Conservation (phyloP, 2,113 vertebrate species). For the Lepus europaeus region DNA sequence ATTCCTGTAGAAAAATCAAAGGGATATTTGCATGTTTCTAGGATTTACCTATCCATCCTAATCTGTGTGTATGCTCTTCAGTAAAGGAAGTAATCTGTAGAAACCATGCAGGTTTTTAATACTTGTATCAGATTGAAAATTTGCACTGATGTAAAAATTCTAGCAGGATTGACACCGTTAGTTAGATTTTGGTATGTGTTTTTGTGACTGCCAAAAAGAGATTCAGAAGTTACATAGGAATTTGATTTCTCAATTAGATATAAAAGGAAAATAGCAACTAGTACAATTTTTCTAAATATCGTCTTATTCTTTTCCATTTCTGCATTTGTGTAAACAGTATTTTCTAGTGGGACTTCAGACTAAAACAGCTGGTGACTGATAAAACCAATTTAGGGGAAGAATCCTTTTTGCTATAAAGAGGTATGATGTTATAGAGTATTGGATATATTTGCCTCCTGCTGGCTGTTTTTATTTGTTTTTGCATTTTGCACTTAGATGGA, state of each 20-base stretch:
- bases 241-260: constrained; percentile 39
- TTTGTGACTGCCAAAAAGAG: constrained; percentile 29
- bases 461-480: not conserved
- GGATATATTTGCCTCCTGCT: not conserved
- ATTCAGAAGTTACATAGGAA: constrained; percentile 59
- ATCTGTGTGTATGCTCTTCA: not conserved
- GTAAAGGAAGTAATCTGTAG: not conserved
- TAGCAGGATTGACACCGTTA: not conserved
- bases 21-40: not conserved
- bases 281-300: constrained; percentile 32
- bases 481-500: not conserved
- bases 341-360: constrained; percentile 54
- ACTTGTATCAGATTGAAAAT: not conserved
- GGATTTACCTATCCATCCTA: not conserved
- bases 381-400: not conserved
- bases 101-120: not conserved
- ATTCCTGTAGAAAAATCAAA: not conserved
- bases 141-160: not conserved
- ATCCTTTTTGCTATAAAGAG: not conserved
- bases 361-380: constrained; percentile 21
- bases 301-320: not conserved
- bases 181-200: constrained; percentile 58
- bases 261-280: constrained; percentile 36
- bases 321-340: constrained; percentile 27
- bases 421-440: not conserved